Evolutionary conservation across 2,113 vertebrate species (phyloP).

Genomic region (Heptranchias perlo): DNA sequence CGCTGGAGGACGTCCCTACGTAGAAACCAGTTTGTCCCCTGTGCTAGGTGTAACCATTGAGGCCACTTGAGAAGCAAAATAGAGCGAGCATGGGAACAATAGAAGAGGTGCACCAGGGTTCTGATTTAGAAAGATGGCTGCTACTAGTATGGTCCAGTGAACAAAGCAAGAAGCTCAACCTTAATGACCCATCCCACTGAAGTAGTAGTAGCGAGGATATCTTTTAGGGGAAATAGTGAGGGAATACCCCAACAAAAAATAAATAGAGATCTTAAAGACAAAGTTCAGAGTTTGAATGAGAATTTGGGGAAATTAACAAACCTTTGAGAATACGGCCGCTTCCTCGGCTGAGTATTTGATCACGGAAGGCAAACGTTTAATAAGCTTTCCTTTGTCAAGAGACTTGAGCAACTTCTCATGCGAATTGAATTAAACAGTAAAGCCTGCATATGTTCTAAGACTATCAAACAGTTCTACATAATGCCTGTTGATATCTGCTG

Average conservation of each 20-base stretch:
- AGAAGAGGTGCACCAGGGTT: neutral
- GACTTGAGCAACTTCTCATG: neutral
- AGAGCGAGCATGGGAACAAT: neutral
- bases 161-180: neutral
- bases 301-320: neutral
- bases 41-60: neutral
- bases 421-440: neutral
- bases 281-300: neutral
- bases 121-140: neutral
- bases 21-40: neutral
- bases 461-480: neutral
- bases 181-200: neutral
- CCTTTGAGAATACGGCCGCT: no score
- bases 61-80: neutral
- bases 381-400: neutral
- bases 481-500: neutral
- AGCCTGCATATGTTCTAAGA: neutral
- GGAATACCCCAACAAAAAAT: neutral
- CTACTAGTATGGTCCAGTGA: neutral
- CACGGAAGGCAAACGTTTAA: neutral
- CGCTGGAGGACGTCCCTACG: neutral
- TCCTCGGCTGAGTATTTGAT: neutral
- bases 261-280: neutral
- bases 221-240: neutral
- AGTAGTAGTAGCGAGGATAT: neutral